phyloP scores from a whole-genome alignment of 2,888 invertebrate genomes.

The Philereme transversata region DNA sequence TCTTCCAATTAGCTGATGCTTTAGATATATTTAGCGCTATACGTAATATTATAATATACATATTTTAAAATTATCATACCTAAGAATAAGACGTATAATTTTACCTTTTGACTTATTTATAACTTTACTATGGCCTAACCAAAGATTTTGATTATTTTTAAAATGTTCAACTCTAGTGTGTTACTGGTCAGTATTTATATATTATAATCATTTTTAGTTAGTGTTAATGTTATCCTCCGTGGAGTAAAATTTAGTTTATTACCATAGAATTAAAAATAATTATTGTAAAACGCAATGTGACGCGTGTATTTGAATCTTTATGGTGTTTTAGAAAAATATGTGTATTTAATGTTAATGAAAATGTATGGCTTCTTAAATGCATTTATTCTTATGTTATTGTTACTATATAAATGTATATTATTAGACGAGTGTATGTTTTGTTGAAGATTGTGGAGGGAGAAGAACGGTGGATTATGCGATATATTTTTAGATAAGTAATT shows the following conservation, averaged over 20 bases:
- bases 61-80: slow-evolving; percentile 3
- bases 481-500: slow-evolving; percentile 35
- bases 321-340: slow-evolving; percentile 53
- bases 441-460: slow-evolving; percentile 22
- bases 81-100: slow-evolving; percentile 1
- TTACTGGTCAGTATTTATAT: slow-evolving; percentile 34
- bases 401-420: slow-evolving; percentile 17
- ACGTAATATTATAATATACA: slow-evolving; percentile 8
- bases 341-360: slow-evolving; percentile 25
- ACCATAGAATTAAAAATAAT: slow-evolving; percentile 35
- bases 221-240: slow-evolving; percentile 55
- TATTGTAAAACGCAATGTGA: slow-evolving; percentile 52
- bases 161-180: slow-evolving; percentile 22
- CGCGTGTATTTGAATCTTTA: slow-evolving; percentile 62
- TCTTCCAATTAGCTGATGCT: slow-evolving; percentile 67
- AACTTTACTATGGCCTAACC: slow-evolving; percentile 30
- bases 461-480: slow-evolving; percentile 38
- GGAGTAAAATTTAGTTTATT: slow-evolving; percentile 41
- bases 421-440: slow-evolving; percentile 15
- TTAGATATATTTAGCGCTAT: slow-evolving; percentile 44
- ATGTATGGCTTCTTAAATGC: slow-evolving; percentile 42
- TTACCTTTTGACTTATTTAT: slow-evolving; percentile 4
- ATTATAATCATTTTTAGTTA: slow-evolving; percentile 25
- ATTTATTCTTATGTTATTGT: slow-evolving; percentile 41
- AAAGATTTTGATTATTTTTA: slow-evolving; percentile 26